phyloP scores from a whole-genome alignment of 2,797 vertebrate genomes.

The Oreochromis mossambicus region DNA sequence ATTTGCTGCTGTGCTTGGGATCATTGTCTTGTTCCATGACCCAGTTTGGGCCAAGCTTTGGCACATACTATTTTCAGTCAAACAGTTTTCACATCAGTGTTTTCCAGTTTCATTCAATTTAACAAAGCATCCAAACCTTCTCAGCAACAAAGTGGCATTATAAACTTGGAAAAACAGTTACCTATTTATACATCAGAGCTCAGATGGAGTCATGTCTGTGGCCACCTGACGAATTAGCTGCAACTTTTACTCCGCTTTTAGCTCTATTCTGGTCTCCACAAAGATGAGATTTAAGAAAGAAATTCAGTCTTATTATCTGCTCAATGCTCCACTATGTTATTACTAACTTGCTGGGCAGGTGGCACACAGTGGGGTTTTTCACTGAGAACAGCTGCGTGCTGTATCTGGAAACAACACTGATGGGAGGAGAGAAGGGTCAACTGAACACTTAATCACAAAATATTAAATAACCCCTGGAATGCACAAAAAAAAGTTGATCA shows the following conservation, averaged over 20 bases:
- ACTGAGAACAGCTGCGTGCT: not conserved
- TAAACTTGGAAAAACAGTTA: not conserved
- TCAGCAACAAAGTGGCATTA: not conserved
- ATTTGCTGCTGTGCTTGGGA: not conserved
- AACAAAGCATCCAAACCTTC: not conserved
- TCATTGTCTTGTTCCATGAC: not conserved
- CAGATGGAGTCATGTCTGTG: not conserved
- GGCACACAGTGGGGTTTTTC: not conserved
- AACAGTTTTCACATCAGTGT: not conserved
- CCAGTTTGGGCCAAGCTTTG: not conserved
- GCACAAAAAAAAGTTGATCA: not conserved
- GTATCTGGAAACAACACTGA: not conserved
- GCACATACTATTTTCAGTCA: not conserved
- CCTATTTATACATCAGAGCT: not conserved
- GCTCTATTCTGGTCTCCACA: not conserved
- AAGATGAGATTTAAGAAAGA: not conserved
- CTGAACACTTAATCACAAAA: not conserved
- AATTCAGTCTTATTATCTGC: not conserved
- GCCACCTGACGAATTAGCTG: not conserved
- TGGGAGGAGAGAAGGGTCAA: not conserved
- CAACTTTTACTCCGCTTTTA: not conserved
- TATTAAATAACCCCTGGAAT: not conserved
- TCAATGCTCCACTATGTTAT: not conserved
- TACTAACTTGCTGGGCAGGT: not conserved
- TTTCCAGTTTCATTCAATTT: not conserved